phyloP scores from a whole-genome alignment of 2,888 invertebrate species.

The Acrobasis suavella region DNA sequence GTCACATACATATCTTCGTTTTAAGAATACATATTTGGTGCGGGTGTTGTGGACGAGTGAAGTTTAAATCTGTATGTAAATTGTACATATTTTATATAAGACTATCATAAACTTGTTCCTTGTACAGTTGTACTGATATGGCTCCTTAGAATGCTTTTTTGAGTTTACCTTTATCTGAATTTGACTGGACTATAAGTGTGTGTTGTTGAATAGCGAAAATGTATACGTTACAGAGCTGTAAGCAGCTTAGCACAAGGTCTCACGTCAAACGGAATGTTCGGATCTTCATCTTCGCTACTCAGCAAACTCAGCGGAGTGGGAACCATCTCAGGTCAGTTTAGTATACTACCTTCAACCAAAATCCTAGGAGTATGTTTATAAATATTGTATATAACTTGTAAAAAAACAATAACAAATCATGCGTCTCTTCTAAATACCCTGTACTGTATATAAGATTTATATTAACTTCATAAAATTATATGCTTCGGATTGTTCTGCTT shows the following conservation, averaged over 20 bases:
- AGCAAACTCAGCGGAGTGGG: conserved; percentile 80
- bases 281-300: conserved; percentile 86
- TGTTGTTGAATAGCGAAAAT: conserved; percentile 50
- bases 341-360: conserved; percentile 28
- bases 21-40: conserved; percentile 17
- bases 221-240: conserved; percentile 74
- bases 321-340: conserved; percentile 74
- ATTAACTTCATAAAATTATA: neutral
- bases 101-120: conserved; percentile 46
- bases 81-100: conserved; percentile 63
- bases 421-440: neutral
- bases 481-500: neutral
- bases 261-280: conserved; percentile 88
- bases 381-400: conserved; percentile 25
- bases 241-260: conserved; percentile 82
- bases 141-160: conserved; percentile 52
- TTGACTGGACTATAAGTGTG: conserved; percentile 30
- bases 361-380: conserved; percentile 16
- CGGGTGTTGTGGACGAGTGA: conserved; percentile 19
- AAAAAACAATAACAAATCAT: conserved; percentile 7
- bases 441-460: conserved; percentile 4
- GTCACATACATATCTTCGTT: neutral
- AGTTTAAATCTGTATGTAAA: conserved; percentile 38
- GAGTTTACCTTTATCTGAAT: conserved; percentile 38
- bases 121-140: conserved; percentile 56